phyloP scores from a whole-genome alignment of 2,113 vertebrate genomes.

The Paedocypris sp. region DNA sequence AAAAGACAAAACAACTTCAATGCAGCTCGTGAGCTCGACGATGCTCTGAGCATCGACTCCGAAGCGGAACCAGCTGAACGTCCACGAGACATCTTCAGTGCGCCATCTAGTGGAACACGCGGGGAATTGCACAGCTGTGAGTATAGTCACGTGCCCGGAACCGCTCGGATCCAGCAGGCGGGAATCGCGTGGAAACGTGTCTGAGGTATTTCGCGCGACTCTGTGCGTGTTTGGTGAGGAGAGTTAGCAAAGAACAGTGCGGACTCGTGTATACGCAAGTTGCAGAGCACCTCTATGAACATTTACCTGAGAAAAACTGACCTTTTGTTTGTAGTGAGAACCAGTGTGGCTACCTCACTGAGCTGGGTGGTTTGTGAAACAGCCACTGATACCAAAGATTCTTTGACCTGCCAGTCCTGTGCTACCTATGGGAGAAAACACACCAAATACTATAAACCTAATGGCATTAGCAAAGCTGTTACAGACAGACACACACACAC shows the following conservation, averaged over 20 bases:
- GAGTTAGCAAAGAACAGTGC: constrained; percentile 37
- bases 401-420: constrained; percentile 83
- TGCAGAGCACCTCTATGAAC: constrained; percentile 48
- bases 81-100: background rate
- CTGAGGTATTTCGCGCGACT: background rate
- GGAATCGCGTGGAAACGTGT: background rate
- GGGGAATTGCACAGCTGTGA: background rate
- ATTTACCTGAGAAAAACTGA: constrained; percentile 49
- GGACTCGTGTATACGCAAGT: constrained; percentile 51
- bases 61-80: background rate
- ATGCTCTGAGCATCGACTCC: constrained; percentile 61
- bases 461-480: background rate
- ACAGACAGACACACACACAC: constrained; percentile 1
- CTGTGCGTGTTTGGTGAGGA: constrained; percentile 26
- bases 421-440: constrained; percentile 48
- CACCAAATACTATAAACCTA: background rate
- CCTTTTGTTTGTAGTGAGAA: constrained; percentile 87
- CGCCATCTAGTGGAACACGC: background rate
- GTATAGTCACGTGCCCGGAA: background rate
- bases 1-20: constrained; percentile 45
- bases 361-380: constrained; percentile 90
- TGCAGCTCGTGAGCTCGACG: constrained; percentile 46
- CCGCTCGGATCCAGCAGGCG: background rate
- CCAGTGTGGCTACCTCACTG: constrained; percentile 96
- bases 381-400: constrained; percentile 99